Evolutionary conservation across 1,140 invertebrate genomes (phyloP).

Genomic region (Caenorhabditis latens): DNA sequence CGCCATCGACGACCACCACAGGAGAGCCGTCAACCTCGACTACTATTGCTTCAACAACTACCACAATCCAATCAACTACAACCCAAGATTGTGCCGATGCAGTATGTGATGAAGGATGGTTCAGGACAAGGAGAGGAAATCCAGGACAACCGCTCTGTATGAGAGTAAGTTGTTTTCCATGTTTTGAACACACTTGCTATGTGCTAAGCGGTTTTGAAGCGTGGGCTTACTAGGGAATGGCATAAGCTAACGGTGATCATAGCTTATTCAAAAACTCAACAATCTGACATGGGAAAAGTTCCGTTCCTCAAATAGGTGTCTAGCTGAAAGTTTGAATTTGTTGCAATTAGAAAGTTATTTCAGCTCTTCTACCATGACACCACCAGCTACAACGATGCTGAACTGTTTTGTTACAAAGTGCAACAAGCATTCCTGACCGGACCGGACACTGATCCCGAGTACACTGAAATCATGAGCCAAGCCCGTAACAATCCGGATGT

Average conservation of each 20-base stretch:
- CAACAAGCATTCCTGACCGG: constrained; percentile 11
- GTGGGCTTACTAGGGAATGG: no score
- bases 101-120: constrained; percentile 9
- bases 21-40: background rate
- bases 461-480: background rate
- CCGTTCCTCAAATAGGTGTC: no score
- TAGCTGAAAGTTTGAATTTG: no score
- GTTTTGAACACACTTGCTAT: no score
- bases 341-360: no score
- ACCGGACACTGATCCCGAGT: background rate
- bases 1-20: background rate
- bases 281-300: no score
- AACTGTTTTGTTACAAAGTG: background rate
- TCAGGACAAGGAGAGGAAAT: background rate
- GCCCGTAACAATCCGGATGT: background rate
- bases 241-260: no score
- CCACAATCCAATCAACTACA: background rate
- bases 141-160: background rate
- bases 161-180: constrained; percentile 1
- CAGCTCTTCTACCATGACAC: constrained; percentile 32
- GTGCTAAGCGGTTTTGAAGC: no score
- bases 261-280: no score
- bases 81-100: background rate
- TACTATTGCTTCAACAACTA: no score
- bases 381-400: background rate